phyloP scores from a whole-genome alignment of 2,797 vertebrate species.

The Tolypeutes matacus region DNA sequence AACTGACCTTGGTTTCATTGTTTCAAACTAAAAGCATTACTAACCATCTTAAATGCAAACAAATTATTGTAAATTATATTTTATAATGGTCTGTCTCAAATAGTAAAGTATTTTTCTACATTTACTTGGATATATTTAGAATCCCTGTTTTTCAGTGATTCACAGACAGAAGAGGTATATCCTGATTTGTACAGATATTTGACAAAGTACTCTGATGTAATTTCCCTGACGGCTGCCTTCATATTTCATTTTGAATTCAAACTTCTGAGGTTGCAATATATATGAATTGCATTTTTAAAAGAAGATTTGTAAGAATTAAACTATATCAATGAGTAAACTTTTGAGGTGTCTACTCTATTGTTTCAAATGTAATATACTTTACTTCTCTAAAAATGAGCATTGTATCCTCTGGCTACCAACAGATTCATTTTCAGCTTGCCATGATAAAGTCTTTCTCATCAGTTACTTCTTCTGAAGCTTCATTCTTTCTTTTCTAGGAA shows the following conservation, averaged over 20 bases:
- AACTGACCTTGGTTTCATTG: too few species aligned
- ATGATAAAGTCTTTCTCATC: too few species aligned
- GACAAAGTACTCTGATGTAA: constrained; percentile 72
- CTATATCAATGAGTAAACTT: constrained; percentile 80
- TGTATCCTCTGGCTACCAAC: too few species aligned
- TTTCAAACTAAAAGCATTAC: too few species aligned
- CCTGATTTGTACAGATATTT: constrained; percentile 66
- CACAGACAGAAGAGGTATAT: constrained; percentile 59
- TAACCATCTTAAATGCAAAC: too few species aligned
- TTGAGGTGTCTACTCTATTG: too few species aligned
- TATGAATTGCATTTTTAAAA: constrained; percentile 82
- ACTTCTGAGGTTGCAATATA: constrained; percentile 72
- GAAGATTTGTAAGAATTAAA: constrained; percentile 82
- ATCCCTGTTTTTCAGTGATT: constrained; percentile 57
- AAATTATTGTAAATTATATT: constrained; percentile 44
- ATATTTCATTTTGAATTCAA: constrained; percentile 81
- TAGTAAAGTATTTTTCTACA: constrained; percentile 71
- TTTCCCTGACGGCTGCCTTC: constrained; percentile 76
- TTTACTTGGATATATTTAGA: constrained; percentile 77
- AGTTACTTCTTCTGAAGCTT: too few species aligned
- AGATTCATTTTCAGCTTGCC: too few species aligned
- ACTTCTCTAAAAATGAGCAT: too few species aligned
- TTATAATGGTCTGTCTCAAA: constrained; percentile 78
- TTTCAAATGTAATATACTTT: too few species aligned
- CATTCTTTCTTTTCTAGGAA: too few species aligned